Conservation (phyloP, 2,797 vertebrate species). For the Phrynocephalus guinanensis region DNA sequence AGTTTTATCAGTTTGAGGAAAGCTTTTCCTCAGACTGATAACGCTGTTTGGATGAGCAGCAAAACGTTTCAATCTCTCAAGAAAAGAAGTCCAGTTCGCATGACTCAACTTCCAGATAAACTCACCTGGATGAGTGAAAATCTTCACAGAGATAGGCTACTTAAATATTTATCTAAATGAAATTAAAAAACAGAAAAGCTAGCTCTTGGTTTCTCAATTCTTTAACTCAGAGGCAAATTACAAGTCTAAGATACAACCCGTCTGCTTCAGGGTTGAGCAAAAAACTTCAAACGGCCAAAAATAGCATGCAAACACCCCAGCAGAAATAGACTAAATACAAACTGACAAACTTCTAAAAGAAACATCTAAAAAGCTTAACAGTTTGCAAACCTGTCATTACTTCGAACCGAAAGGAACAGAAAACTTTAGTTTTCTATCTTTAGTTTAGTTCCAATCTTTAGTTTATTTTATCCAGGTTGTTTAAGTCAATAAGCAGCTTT, state of each 20-base stretch:
- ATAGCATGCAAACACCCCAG: constrained; percentile 1
- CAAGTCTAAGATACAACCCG: neutral
- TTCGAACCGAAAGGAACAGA: constrained; percentile 5
- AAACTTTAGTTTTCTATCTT: neutral
- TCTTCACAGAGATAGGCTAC: no score
- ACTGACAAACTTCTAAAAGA: constrained; percentile 16
- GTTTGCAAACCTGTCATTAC: constrained; percentile 24
- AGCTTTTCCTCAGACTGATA: no score
- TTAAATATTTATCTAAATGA: no score
- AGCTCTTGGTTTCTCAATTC: neutral
- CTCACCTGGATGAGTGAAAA: no score
- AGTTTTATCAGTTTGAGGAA: no score
- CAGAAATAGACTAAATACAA: constrained; percentile 46
- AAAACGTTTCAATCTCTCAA: no score
- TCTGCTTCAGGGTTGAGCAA: neutral
- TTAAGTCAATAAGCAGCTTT: constrained; percentile 29
- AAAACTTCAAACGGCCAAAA: neutral
- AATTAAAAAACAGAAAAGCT: neutral
- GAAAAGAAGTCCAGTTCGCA: no score
- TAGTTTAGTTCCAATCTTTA: constrained; percentile 28
- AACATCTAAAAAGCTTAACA: neutral
- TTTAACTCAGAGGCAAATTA: neutral
- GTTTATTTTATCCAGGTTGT: constrained; percentile 19
- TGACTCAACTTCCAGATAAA: neutral
- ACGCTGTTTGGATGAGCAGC: no score